Conservation (phyloP, 2,888 invertebrate genomes). For the Pseudeuparius sepicola region DNA sequence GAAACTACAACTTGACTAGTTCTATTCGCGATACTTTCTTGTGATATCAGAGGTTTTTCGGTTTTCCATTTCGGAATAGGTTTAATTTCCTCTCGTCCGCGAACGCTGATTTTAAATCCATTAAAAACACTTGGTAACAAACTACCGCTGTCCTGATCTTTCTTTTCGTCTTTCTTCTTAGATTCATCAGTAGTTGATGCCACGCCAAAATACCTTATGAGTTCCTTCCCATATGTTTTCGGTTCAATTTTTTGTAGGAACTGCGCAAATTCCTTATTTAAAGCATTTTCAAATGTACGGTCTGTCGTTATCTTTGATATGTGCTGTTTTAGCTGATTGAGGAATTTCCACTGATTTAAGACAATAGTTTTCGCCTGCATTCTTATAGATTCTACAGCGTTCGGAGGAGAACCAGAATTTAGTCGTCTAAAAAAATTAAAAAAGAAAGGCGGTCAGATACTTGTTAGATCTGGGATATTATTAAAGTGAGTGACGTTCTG, state of each 20-base stretch:
- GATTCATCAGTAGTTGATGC: constrained; percentile 17
- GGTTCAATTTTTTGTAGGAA: constrained; percentile 42
- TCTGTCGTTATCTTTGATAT: constrained; percentile 39
- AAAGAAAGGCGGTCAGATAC: too few relatives aligned
- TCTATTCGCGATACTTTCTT: constrained; percentile 41
- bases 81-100: constrained; percentile 26
- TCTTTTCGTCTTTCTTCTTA: constrained; percentile 11
- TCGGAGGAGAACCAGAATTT: too few relatives aligned
- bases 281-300: constrained; percentile 37
- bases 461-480: too few relatives aligned
- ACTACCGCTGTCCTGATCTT: constrained; percentile 18
- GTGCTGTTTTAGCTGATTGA: constrained; percentile 41
- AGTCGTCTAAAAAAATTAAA: too few relatives aligned
- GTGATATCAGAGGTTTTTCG: constrained; percentile 20
- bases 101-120: constrained; percentile 36
- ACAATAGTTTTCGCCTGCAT: constrained; percentile 34
- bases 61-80: constrained; percentile 47
- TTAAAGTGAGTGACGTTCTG: too few relatives aligned
- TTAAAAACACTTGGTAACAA: constrained; percentile 38
- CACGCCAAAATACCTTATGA: constrained; percentile 32
- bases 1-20: constrained; percentile 57
- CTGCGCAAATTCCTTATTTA: constrained; percentile 44
- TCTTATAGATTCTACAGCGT: constrained; percentile 22
- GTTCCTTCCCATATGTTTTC: constrained; percentile 32
- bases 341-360: constrained; percentile 40